phyloP scores from a whole-genome alignment of 92 coral and sea anemone species.

The Epizoanthus scotinus region DNA sequence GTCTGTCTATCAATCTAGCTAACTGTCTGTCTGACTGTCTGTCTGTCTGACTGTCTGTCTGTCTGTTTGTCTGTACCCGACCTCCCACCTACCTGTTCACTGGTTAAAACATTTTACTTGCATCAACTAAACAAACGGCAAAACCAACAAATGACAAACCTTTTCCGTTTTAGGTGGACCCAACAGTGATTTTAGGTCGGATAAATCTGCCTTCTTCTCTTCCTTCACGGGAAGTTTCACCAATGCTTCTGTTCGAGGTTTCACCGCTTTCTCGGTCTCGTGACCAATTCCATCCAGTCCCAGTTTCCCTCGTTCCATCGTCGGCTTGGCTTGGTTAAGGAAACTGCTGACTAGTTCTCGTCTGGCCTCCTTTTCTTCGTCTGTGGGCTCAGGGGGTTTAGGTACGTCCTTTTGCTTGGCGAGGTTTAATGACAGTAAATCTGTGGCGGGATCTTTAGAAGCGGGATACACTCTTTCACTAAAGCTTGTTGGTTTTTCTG shows the following conservation, averaged over 20 bases:
- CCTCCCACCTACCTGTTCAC: too few relatives aligned
- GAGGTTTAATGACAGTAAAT: slow-evolving; percentile 27
- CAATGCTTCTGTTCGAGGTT: slow-evolving; percentile 42
- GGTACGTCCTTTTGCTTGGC: slow-evolving; percentile 16
- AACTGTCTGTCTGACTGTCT: too few relatives aligned
- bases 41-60: too few relatives aligned
- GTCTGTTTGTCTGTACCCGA: too few relatives aligned
- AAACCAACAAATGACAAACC: slow-evolving; percentile 39
- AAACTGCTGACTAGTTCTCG: slow-evolving; percentile 70
- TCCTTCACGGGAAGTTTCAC: slow-evolving; percentile 43
- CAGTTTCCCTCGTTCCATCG: slow-evolving; percentile 51
- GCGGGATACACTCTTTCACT: neutral
- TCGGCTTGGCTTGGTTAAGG: slow-evolving; percentile 58
- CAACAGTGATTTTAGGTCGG: slow-evolving; percentile 75
- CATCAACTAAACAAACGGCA: neutral
- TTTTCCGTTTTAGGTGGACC: slow-evolving; percentile 62
- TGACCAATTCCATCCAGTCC: slow-evolving; percentile 83
- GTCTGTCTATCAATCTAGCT: too few relatives aligned
- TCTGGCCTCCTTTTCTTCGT: slow-evolving; percentile 69
- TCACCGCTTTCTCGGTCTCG: slow-evolving; percentile 48
- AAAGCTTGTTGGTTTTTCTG: slow-evolving; percentile 12
- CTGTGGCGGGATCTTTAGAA: slow-evolving; percentile 9
- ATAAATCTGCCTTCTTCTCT: slow-evolving; percentile 66
- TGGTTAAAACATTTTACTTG: too few relatives aligned
- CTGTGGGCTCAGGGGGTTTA: slow-evolving; percentile 46